A percentile compares a stretch with the other conserved stretches of the same genome.
These are phyloP conservation scores for Caranx ignobilis DNA, from an alignment of 2,113 vertebrate species.

Conservation along the genomic window DNA sequence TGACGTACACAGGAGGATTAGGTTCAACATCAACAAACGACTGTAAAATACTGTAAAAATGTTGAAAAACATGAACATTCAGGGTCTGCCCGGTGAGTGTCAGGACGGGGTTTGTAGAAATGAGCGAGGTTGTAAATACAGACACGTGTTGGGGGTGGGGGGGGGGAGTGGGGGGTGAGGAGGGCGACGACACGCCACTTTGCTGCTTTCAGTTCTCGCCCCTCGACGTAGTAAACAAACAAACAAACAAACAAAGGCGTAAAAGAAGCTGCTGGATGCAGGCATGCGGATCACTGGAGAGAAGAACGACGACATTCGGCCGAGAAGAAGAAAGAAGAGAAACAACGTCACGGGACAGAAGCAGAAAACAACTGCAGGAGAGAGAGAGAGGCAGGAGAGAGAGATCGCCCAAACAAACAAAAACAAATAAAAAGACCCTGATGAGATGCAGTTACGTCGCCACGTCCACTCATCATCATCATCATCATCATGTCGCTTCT, in stretches of 20 bases:
- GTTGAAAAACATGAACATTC: constrained; percentile 79
- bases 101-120: constrained; percentile 51
- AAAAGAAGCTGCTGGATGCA: constrained; percentile 78
- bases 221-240: constrained; percentile 47
- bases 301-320: constrained; percentile 72
- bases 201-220: constrained; percentile 43
- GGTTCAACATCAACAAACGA: constrained; percentile 66
- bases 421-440: background rate
- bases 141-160: constrained; percentile 40
- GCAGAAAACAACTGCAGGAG: constrained; percentile 65
- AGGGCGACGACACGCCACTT: constrained; percentile 21
- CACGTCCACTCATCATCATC: background rate
- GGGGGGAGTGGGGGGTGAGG: constrained; percentile 61
- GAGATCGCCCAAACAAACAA: background rate
- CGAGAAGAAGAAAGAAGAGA: constrained; percentile 69
- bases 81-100: constrained; percentile 80
- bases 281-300: constrained; percentile 72
- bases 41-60: constrained; percentile 77
- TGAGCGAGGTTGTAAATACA: constrained; percentile 52
- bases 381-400: background rate
- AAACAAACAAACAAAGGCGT: constrained; percentile 33
- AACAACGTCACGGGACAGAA: constrained; percentile 73
- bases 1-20: constrained; percentile 63
- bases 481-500: background rate
- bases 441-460: constrained; percentile 42